Conservation (phyloP, 1,140 invertebrate species). For the Ceratina australensis region DNA sequence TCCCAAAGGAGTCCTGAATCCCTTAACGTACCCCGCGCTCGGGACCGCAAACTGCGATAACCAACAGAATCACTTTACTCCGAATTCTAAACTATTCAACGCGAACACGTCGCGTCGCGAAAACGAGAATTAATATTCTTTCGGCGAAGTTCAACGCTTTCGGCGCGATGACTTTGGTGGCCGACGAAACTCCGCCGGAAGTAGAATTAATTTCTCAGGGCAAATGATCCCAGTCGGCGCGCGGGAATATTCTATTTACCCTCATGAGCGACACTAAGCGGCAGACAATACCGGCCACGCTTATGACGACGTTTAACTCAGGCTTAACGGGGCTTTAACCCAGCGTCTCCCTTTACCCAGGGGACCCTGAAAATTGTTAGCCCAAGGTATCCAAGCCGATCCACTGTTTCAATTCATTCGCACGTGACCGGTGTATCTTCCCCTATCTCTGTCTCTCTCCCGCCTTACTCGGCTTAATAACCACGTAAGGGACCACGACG, state of each 20-base stretch:
- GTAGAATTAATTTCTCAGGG: conserved; percentile 53
- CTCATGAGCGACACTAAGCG: conserved; percentile 58
- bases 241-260: conserved; percentile 62
- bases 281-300: conserved; percentile 46
- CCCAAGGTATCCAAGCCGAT: conserved; percentile 46
- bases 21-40: neutral
- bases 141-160: neutral
- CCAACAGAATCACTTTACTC: neutral
- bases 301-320: conserved; percentile 61
- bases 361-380: conserved; percentile 48
- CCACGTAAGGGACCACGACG: neutral
- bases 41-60: neutral
- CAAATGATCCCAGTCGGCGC: conserved; percentile 53
- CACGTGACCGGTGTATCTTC: conserved; percentile 20
- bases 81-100: neutral
- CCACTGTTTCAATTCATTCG: conserved; percentile 53
- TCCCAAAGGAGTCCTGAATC: neutral
- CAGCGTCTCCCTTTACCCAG: conserved; percentile 28
- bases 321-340: conserved; percentile 58
- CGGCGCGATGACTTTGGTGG: conserved; percentile 12
- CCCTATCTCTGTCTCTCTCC: neutral
- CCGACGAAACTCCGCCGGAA: conserved; percentile 14
- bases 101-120: neutral
- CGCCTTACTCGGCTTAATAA: neutral
- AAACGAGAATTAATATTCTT: conserved; percentile 28